Base-by-base conservation (phyloP, 2,113 vertebrate genomes). In the Rhabdornis inornatus region DNA sequence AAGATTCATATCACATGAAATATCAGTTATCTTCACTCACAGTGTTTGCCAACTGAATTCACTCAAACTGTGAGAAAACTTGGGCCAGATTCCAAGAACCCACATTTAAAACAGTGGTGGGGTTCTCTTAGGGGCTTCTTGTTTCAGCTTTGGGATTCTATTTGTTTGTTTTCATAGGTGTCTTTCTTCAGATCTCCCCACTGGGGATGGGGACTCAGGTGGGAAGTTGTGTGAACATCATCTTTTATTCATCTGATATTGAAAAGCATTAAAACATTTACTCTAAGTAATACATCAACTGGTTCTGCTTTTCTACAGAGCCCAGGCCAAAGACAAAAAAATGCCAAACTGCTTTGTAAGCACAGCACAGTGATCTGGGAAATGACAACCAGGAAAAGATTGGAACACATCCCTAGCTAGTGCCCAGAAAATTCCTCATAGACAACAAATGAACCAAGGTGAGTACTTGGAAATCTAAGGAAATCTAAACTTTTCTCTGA, bases 201-300 rank as follows among this genome's bases (percentile, higher is more conserved):
- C 2, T 33, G 21, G 10, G 3, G 19, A 39, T 2, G 0, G 11
- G n/a, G 21, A 27, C 37, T 20, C 47, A 30, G 31, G 11, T 42
- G n/a, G 23, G 59, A 74, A 91, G 47, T 2, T 84, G n/a, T 33
- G 42, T 63, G n/a, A 78, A 17, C n/a, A 24, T 15, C n/a, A 27
- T 15, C 19, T 65, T 15, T 64, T 47, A 44, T 7, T 44, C 7
- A 44, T 35, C 20, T 75, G 44, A 60, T 68, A 59, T 1, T 24
- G 22, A 60, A 78, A 87, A 84, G 22, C 15, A 39, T 59, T 79
- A 39, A 57, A 87, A 40, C 7, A 50, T 53, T 61, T 44, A 33
- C 13, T 80, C 11, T 35, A 50, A 71, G 27, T 5, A 55, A 17
- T 42, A 44, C 21, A 65, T 18, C 30, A 28, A 5, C 12, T 27